These are phyloP conservation scores for Platysternon megacephalum DNA, from an alignment of 2,113 vertebrate genomes.

Conservation along the genomic window DNA sequence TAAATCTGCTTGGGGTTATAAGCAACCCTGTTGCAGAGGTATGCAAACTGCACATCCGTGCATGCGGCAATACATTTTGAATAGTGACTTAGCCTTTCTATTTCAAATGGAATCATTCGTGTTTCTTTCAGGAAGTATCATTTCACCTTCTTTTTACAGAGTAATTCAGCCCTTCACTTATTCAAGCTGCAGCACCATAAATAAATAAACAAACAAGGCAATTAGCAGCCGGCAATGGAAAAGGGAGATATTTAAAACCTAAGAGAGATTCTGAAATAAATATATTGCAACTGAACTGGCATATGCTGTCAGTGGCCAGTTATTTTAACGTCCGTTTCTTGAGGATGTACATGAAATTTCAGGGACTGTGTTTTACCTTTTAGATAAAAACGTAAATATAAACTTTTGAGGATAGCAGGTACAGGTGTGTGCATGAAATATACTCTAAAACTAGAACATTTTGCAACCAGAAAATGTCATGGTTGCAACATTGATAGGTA, in stretches of 20 bases:
- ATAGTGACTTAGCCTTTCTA: neutral
- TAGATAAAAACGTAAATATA: no score
- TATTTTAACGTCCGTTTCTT: no score
- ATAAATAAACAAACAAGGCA: neutral
- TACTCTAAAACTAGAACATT: no score
- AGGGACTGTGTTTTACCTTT: no score
- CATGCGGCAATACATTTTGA: neutral
- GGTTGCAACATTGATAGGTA: neutral
- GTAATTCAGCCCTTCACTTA: neutral
- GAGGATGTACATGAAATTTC: no score
- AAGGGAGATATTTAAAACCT: neutral
- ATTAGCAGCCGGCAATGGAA: neutral
- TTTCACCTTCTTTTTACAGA: neutral
- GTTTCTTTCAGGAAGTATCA: neutral
- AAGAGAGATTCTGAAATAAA: slow-evolving; percentile 1
- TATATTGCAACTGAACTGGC: neutral
- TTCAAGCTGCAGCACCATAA: slow-evolving; percentile 6
- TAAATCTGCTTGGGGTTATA: neutral
- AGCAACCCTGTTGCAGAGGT: neutral
- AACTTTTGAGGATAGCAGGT: no score
- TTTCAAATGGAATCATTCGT: neutral
- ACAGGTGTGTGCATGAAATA: no score
- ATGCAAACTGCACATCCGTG: neutral
- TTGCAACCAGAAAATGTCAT: neutral
- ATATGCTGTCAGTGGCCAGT: neutral